Conservation (phyloP, 2,113 vertebrate genomes). For the Xyrauchen texanus region DNA sequence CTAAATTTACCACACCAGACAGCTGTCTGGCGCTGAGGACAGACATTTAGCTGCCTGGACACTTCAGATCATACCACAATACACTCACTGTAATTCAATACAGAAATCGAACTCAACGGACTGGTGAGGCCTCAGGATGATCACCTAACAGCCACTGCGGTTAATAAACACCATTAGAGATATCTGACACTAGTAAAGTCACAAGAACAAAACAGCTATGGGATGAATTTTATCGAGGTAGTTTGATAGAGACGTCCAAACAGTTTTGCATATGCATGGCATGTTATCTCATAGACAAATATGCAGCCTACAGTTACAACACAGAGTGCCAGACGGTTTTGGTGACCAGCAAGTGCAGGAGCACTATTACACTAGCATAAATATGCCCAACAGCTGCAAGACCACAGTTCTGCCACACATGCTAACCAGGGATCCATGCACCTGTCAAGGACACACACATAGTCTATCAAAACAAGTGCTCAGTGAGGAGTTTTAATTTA, state of each 20-base stretch:
- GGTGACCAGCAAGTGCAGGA: background rate
- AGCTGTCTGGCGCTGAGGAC: constrained; percentile 18
- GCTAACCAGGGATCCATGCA: constrained; percentile 1
- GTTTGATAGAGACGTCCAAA: background rate
- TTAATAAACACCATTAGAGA: constrained; percentile 7
- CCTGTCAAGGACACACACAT: constrained; percentile 31
- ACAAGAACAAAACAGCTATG: background rate
- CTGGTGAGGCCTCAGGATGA: background rate
- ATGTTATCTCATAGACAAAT: background rate
- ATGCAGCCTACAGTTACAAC: too few relatives aligned
- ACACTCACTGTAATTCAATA: constrained; percentile 28
- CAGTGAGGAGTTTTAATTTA: constrained; percentile 28
- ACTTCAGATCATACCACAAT: constrained; percentile 16
- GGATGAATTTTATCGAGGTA: constrained; percentile 5
- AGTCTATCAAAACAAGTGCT: constrained; percentile 29
- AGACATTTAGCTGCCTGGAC: constrained; percentile 31
- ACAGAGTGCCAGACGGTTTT: background rate
- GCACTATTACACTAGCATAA: background rate
- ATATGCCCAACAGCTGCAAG: background rate
- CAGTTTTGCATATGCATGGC: background rate
- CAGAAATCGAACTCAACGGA: background rate
- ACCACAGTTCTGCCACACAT: constrained; percentile 10
- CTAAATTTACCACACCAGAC: background rate
- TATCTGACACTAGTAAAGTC: background rate
- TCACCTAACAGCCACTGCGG: constrained; percentile 16